Conservation (phyloP, 2,888 invertebrate genomes). For the Norana najaformis region DNA sequence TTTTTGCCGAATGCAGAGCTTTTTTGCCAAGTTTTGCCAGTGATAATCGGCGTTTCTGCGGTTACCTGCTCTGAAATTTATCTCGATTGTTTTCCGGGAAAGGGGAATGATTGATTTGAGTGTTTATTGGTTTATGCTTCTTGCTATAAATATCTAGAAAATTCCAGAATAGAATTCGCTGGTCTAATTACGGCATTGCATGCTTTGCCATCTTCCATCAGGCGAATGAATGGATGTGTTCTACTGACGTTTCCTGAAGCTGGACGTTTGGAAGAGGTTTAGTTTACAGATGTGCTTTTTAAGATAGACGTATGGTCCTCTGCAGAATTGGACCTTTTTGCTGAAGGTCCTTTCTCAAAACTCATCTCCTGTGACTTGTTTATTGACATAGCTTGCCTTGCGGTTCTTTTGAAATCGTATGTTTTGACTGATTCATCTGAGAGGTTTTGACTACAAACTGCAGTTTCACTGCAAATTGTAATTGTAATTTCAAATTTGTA, state of each 20-base stretch:
- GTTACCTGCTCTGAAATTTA: slow-evolving; percentile 3
- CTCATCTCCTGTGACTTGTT: neutral
- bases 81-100: neutral
- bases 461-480: no score
- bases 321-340: neutral
- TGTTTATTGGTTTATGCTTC: neutral
- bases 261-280: neutral
- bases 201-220: neutral
- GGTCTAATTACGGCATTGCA: neutral
- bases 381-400: neutral
- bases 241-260: neutral
- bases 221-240: neutral
- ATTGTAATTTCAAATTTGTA: no score
- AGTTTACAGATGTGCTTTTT: no score
- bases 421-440: no score
- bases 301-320: no score
- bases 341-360: neutral
- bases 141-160: neutral
- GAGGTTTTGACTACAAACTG: no score
- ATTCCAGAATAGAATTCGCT: neutral
- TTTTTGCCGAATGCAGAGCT: no score
- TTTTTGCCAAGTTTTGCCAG: neutral
- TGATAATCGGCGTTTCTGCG: neutral
- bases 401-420: no score
- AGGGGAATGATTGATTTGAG: neutral